phyloP scores from a whole-genome alignment of 2,888 invertebrate species.

The Drosophila testacea region DNA sequence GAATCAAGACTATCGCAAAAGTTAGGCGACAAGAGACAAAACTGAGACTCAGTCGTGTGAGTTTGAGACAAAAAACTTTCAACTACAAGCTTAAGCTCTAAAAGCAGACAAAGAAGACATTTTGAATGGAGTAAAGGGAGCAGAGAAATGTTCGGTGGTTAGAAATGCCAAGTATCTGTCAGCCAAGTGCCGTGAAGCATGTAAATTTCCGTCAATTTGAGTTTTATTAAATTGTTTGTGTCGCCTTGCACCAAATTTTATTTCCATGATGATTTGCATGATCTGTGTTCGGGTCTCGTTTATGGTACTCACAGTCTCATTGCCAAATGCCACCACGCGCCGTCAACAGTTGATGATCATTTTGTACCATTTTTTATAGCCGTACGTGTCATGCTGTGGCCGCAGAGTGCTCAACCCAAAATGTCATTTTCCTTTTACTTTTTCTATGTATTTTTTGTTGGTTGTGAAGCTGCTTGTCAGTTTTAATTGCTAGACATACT shows the following conservation, averaged over 20 bases:
- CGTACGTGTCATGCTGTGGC: constrained; percentile 41
- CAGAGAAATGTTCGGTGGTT: neutral
- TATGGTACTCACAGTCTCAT: constrained; percentile 21
- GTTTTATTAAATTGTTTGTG: constrained; percentile 82
- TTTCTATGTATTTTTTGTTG: neutral
- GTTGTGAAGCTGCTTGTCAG: constrained; percentile 28
- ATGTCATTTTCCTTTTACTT: neutral
- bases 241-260: constrained; percentile 68
- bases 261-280: constrained; percentile 77
- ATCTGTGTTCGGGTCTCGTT: constrained; percentile 42
- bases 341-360: constrained; percentile 44
- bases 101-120: constrained; percentile 72
- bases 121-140: constrained; percentile 18
- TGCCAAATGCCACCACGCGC: constrained; percentile 37
- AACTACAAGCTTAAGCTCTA: constrained; percentile 42
- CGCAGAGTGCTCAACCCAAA: constrained; percentile 11
- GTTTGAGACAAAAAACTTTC: constrained; percentile 27
- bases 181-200: constrained; percentile 62
- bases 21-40: constrained; percentile 56
- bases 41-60: constrained; percentile 22
- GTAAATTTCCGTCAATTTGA: constrained; percentile 73
- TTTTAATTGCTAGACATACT: constrained; percentile 48
- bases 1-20: constrained; percentile 56
- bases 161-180: constrained; percentile 58
- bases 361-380: constrained; percentile 51